Evolutionary conservation across 2,797 vertebrate species (phyloP).

Genomic region (Enteromius fasciolatus): DNA sequence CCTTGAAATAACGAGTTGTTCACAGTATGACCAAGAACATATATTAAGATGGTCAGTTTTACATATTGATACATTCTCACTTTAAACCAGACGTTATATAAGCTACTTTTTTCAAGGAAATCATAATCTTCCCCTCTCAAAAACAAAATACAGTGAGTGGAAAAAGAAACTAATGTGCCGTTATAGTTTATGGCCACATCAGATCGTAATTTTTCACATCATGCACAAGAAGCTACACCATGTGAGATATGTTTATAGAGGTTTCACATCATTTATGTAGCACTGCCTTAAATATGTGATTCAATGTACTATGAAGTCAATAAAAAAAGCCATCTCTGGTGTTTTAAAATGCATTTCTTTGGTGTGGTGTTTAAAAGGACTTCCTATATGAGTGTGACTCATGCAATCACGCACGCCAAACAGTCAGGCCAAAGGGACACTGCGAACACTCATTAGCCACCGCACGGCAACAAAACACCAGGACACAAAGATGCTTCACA

Average conservation of each 20-base stretch:
- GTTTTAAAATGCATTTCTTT: constrained; percentile 65
- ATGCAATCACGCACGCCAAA: constrained; percentile 31
- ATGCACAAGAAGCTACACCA: constrained; percentile 70
- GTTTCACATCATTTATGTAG: constrained; percentile 76
- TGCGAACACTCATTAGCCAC: constrained; percentile 19
- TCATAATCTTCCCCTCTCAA: neutral
- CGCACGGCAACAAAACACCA: constrained; percentile 38
- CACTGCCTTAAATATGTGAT: constrained; percentile 76
- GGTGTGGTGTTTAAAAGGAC: constrained; percentile 29
- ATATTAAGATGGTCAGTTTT: neutral
- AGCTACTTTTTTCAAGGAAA: neutral
- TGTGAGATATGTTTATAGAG: constrained; percentile 67
- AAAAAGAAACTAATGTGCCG: constrained; percentile 29
- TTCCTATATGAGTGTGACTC: neutral
- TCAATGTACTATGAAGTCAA: constrained; percentile 76
- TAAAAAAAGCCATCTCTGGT: constrained; percentile 75
- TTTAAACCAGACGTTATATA: neutral
- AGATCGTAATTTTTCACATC: constrained; percentile 47
- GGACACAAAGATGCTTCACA: constrained; percentile 43
- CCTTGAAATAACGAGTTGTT: neutral
- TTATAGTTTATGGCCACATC: constrained; percentile 8
- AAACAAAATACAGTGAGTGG: neutral
- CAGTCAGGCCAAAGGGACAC: constrained; percentile 42
- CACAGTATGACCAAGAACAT: neutral
- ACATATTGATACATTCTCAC: neutral